Evolutionary conservation across 1,140 invertebrate genomes (phyloP), one percentile per base, ranked within the genome.

Genomic region (Camponotus pennsylvanicus): DNA sequence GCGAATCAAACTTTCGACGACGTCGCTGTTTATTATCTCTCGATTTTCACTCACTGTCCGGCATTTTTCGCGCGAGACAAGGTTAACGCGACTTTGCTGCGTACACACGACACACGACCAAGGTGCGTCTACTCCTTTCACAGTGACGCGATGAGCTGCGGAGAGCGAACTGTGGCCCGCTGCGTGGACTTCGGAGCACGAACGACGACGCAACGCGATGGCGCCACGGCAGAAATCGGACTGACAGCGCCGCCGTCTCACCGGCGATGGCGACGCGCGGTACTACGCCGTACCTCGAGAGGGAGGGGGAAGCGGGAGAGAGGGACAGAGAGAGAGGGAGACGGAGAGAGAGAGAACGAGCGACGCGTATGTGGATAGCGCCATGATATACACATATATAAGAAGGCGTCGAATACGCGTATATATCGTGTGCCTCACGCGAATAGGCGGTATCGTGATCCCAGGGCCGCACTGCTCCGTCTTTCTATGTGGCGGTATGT

Each of bases 101-200:
- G 52, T 32, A 52, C 57, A 64, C 71, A 55, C 80, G 57, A 82
- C 1, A 52, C 85, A n/a, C 21, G 70, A 40, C 3, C 27, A 21
- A 59, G 15, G 37, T 55, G 21, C 32, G 63, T 61, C 13, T 11
- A 49, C 13, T 27, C 27, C 34, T 40, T 45, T 37, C 21, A 2
- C 2, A 79, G 37, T 21, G 32, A 21, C 69, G 2, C 79, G 69
- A 42, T 37, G 66, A 67, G 78, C 55, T 59, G 87, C 89, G 18
- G 18, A 83, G 86, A 87, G 85, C 89, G 63, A 90, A 90, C 89
- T 90, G 89, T 71, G 80, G 64, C 57, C 27, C 37, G 61, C 52
- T 52, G 66, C 52, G 32, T 64, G 21, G 15, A 66, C 55, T 66
- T 21, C 52, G 9, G 45, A 70, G 87, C 77, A 71, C 34, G 5